These are phyloP conservation scores for Trichopria drosophilae DNA, from an alignment of 2,888 invertebrate genomes.

Conservation along the genomic window DNA sequence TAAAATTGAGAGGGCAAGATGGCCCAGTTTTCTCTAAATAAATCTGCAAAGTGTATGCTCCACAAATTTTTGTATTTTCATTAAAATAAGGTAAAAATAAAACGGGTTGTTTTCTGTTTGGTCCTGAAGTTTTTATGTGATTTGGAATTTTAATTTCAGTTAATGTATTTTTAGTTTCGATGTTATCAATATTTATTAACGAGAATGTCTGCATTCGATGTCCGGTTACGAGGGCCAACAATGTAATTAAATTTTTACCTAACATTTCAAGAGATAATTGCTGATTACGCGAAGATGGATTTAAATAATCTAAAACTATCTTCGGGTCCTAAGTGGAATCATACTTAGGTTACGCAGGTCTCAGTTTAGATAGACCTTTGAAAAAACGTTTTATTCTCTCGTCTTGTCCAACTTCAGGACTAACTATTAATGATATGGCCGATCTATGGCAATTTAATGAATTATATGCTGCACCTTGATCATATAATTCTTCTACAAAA, in stretches of 20 bases:
- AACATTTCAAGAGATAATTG: constrained; percentile 14
- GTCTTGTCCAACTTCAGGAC: constrained; percentile 13
- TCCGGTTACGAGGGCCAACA: constrained; percentile 20
- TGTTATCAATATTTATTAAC: too few species aligned
- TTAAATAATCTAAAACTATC: too few species aligned
- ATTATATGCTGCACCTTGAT: constrained; percentile 7
- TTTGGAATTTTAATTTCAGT: constrained; percentile 25
- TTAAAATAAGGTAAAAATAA: constrained; percentile 18
- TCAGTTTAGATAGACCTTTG: constrained; percentile 14
- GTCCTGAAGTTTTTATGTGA: constrained; percentile 16
- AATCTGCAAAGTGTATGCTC: neutral
- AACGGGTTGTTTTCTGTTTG: constrained; percentile 13
- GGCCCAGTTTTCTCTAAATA: constrained; percentile 12
- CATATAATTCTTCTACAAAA: neutral
- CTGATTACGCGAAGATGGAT: constrained; percentile 7
- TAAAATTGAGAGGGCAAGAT: too few species aligned
- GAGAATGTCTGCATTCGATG: too few species aligned
- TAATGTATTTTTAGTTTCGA: neutral
- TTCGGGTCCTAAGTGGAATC: constrained; percentile 22
- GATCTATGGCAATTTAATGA: constrained; percentile 16
- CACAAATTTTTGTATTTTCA: constrained; percentile 9
- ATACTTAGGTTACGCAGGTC: constrained; percentile 23
- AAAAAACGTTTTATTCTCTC: constrained; percentile 30
- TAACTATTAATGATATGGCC: constrained; percentile 16
- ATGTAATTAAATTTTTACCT: too few species aligned